Evolutionary conservation across 1,140 invertebrate species (phyloP).

Genomic region (Mylabris phalerata): DNA sequence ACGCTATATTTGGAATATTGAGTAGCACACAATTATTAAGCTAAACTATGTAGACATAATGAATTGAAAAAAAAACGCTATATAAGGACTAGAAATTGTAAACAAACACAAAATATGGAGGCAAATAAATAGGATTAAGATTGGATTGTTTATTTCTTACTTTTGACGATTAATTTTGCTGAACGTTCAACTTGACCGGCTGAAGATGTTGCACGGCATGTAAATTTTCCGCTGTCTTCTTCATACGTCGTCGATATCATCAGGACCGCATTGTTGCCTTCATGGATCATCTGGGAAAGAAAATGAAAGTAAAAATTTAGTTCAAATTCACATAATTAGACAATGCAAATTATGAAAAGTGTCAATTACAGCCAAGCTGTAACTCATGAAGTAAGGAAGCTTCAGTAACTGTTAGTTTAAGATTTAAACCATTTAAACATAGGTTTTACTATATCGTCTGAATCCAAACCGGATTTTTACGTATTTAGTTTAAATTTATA

Average conservation of each 20-base stretch:
- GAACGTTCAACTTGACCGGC: slow-evolving; percentile 87
- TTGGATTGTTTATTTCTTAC: slow-evolving; percentile 74
- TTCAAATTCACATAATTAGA: not conserved
- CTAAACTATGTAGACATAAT: not conserved
- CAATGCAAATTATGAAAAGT: not conserved
- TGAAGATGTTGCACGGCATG: slow-evolving; percentile 81
- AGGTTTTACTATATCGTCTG: too few relatives aligned
- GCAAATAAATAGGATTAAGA: too few relatives aligned
- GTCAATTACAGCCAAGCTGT: not conserved
- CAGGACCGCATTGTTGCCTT: slow-evolving; percentile 81
- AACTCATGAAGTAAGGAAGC: too few relatives aligned
- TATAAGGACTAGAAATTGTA: slow-evolving; percentile 1
- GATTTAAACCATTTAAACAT: too few relatives aligned
- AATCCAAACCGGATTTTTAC: too few relatives aligned
- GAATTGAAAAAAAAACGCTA: not conserved
- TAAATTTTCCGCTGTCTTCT: slow-evolving; percentile 89
- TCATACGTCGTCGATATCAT: slow-evolving; percentile 87
- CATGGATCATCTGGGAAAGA: slow-evolving; percentile 79
- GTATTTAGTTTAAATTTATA: too few relatives aligned
- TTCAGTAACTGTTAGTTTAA: too few relatives aligned
- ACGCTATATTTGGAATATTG: not conserved
- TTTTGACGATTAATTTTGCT: slow-evolving; percentile 91
- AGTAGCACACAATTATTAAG: slow-evolving; percentile 9
- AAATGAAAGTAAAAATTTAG: not conserved
- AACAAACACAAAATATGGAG: not conserved